Percentiles rank a stretch among this genome's conserved stretches.
Conservation (phyloP, 2,113 vertebrate genomes). For the Caretta caretta region DNA sequence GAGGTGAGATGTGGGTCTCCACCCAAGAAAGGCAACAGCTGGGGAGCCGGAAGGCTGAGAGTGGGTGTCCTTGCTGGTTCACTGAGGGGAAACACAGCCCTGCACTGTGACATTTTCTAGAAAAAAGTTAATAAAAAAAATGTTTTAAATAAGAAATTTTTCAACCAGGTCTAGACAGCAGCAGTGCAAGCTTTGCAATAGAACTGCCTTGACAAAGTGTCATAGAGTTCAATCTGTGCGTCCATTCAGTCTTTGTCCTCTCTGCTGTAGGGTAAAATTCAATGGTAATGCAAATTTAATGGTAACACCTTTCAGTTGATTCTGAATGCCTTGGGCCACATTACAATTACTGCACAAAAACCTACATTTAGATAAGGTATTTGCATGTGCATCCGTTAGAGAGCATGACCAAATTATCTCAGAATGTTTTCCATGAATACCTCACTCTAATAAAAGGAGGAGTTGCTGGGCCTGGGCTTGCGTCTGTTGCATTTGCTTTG, state of each 20-base stretch:
- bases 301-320: neutral
- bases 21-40: too few relatives aligned
- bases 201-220: neutral
- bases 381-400: neutral
- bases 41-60: too few relatives aligned
- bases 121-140: too few relatives aligned
- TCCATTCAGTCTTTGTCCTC: neutral
- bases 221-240: neutral
- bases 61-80: too few relatives aligned
- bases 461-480: neutral
- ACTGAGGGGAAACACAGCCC: too few relatives aligned
- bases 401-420: fast-evolving
- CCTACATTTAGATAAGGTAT: fast-evolving
- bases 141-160: too few relatives aligned
- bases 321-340: neutral
- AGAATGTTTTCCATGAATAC: neutral
- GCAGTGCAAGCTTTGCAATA: too few relatives aligned
- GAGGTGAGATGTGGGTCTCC: too few relatives aligned
- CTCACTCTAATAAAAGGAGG: neutral
- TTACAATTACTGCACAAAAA: neutral
- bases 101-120: too few relatives aligned
- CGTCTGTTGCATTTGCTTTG: neutral
- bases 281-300: fast-evolving
- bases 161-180: too few relatives aligned
- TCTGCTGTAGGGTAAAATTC: neutral